Percentiles rank a stretch among this genome's conserved stretches.
Evolutionary conservation across 2,797 vertebrate genomes (phyloP).

Genomic region (Rhodeus uyekii): DNA sequence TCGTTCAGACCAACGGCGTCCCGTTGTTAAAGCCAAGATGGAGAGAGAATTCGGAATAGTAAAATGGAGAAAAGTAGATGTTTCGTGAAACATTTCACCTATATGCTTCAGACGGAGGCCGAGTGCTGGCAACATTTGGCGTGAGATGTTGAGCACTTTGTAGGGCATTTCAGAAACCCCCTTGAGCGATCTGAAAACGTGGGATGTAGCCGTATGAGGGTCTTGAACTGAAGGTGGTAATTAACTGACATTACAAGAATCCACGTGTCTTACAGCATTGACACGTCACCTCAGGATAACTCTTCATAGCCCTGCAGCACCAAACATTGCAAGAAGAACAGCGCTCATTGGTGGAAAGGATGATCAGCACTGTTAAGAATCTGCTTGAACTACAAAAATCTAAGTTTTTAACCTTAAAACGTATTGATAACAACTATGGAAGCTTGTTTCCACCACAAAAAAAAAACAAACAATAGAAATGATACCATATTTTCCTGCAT

Average conservation of each 20-base stretch:
- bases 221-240: constrained; percentile 19
- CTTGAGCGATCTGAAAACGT: neutral
- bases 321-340: neutral
- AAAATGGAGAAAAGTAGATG: neutral
- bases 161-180: neutral
- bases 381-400: too few relatives aligned
- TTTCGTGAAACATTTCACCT: neutral
- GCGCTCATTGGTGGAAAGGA: neutral
- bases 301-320: neutral
- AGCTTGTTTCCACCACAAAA: too few relatives aligned
- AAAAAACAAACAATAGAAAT: too few relatives aligned
- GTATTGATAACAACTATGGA: too few relatives aligned
- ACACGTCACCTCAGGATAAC: neutral
- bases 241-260: constrained; percentile 27
- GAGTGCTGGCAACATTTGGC: constrained; percentile 3
- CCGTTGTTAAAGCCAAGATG: neutral
- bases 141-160: constrained; percentile 9
- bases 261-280: neutral
- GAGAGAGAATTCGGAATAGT: neutral
- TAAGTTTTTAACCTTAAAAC: too few relatives aligned
- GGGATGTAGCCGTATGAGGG: constrained; percentile 5
- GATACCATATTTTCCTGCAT: too few relatives aligned
- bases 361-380: neutral
- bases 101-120: neutral
- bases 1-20: neutral